Evolutionary conservation across 2,888 invertebrate species (phyloP), one percentile per base, ranked within the genome.

Genomic region (Drosophila sordidula): DNA sequence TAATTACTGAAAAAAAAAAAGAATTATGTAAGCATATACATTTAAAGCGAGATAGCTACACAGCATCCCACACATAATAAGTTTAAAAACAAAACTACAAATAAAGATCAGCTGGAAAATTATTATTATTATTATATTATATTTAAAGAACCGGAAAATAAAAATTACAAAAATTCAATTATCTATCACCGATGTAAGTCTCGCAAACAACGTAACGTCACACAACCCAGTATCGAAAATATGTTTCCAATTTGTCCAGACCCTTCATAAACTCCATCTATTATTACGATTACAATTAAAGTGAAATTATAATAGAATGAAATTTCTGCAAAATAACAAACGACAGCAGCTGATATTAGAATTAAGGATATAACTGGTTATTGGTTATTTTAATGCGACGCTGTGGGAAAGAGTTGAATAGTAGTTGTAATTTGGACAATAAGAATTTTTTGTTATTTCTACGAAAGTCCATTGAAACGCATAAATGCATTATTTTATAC

Each of bases 71-170:
- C 45, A 81, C 81, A 82, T 86, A 84, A 87, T 90, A 89, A 90
- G 87, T 89, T 87, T 84, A 90, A 89, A 88, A 80, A 82, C 73
- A 89, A 74, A 73, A 85, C 85, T 79, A 80, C 82, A 82, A 81
- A 83, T 80, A 83, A 83, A 87, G 69, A 82, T 78, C 83, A 82
- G 87, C 84, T 89, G 87, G 87, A 89, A 80, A 89, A 89, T 82
- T 82, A 83, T 83, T 83, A 86, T 82, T 85, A 81, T 83, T 83
- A 83, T 87, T 81, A 81, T 83, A 83, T 87, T 83, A 83, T 83
- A 83, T 83, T 83, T 88, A 90, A 89, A 86, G 82, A 89, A 84
- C 86, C 84, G 80, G 86, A 87, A 89, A 83, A 83, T 81, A 83
- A 83, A 83, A 83, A 81, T 75, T 87, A 84, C 79, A 87, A 84